A percentile compares a stretch with the other conserved stretches of the same genome.
These are phyloP conservation scores for Cryptocephalus primarius DNA, from an alignment of 2,888 invertebrate species.

Conservation along the genomic window DNA sequence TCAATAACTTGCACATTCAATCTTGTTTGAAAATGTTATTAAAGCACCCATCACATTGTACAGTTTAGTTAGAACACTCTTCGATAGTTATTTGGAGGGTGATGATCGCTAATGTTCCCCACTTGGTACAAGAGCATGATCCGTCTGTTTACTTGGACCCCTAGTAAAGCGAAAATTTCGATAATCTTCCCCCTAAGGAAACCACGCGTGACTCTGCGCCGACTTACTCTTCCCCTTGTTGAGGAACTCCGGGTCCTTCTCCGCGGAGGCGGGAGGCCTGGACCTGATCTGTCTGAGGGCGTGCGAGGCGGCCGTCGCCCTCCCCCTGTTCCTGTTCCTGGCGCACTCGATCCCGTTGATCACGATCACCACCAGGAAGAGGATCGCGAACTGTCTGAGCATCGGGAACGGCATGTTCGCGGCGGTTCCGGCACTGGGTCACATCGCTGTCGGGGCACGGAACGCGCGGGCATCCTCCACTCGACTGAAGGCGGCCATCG, in stretches of 20 bases:
- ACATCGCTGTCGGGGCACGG: conserved; percentile 21
- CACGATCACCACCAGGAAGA: conserved; percentile 14
- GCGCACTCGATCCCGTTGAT: conserved; percentile 13
- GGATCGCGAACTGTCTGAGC: conserved; percentile 9
- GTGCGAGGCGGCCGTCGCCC: conserved; percentile 7
- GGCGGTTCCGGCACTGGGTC: conserved; percentile 10
- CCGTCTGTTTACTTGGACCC: too few relatives aligned
- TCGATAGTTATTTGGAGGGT: too few relatives aligned
- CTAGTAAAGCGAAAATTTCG: too few relatives aligned
- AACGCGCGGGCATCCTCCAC: conserved; percentile 17
- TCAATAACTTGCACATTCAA: too few relatives aligned
- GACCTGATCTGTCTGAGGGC: conserved; percentile 10
- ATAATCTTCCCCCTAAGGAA: too few relatives aligned
- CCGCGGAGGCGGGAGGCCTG: conserved; percentile 7
- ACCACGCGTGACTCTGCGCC: too few relatives aligned
- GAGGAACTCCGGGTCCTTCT: conserved; percentile 27
- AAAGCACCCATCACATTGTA: too few relatives aligned
- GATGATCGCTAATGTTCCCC: too few relatives aligned
- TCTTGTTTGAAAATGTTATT: too few relatives aligned
- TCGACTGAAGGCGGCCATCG: conserved; percentile 16
- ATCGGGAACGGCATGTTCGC: neutral
- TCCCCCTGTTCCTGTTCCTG: conserved; percentile 12
- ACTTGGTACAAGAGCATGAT: too few relatives aligned
- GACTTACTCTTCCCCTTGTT: conserved; percentile 35
- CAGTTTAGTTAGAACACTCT: too few relatives aligned